A percentile compares a stretch with the other conserved stretches of the same genome.
Evolutionary conservation across 2,113 vertebrate species (phyloP).

Genomic region (Nothobranchius furzeri): DNA sequence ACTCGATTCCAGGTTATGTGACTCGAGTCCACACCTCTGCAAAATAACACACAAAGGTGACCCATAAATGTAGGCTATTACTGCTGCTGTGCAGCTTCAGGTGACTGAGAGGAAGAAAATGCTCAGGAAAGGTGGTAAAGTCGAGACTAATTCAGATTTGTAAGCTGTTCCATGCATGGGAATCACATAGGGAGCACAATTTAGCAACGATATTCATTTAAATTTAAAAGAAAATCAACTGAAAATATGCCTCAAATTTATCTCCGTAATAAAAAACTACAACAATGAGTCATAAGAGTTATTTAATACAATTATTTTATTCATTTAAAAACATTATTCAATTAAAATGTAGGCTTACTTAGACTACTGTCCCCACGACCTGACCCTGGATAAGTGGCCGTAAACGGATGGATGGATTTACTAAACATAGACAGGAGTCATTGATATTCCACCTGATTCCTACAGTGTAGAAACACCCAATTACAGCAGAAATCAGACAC

Average conservation of each 20-base stretch:
- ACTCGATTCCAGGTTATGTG: too few species aligned
- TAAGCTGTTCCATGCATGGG: neutral
- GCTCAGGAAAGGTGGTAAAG: too few species aligned
- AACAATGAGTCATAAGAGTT: neutral
- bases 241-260: neutral
- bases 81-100: slow-evolving; percentile 60
- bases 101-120: slow-evolving; percentile 49
- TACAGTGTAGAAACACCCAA: neutral
- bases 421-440: neutral
- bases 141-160: too few species aligned
- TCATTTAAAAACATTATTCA: too few species aligned
- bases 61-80: slow-evolving; percentile 30
- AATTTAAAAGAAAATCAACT: neutral
- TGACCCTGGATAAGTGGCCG: too few species aligned
- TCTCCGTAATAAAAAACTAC: neutral
- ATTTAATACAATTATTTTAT: neutral
- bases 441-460: neutral
- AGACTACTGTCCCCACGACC: too few species aligned
- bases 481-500: neutral
- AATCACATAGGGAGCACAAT: neutral
- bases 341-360: too few species aligned
- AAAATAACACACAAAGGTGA: neutral
- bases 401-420: too few species aligned
- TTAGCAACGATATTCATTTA: neutral
- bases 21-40: too few species aligned